phyloP scores from a whole-genome alignment of 2,888 invertebrate species.

The Cryptocheilus praepositus region DNA sequence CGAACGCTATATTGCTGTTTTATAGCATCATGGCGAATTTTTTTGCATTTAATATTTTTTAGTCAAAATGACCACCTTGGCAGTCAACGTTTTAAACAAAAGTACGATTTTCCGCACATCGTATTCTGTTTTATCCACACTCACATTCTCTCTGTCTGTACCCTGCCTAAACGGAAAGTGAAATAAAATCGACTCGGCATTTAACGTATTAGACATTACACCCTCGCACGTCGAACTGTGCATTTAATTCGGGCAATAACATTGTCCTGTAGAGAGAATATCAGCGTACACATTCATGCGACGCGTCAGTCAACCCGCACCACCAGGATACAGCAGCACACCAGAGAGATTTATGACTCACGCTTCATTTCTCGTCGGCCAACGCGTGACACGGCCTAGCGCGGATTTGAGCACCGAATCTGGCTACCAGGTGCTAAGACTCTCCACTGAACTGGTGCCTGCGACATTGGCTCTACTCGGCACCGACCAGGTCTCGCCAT shows the following conservation, averaged over 20 bases:
- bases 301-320: constrained; percentile 79
- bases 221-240: not conserved
- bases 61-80: too few relatives aligned
- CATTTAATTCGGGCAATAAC: constrained; percentile 3
- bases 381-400: constrained; percentile 80
- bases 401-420: constrained; percentile 79
- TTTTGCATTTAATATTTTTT: too few relatives aligned
- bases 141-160: too few relatives aligned
- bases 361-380: constrained; percentile 83
- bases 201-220: too few relatives aligned
- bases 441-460: constrained; percentile 93
- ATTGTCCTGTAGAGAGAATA: constrained; percentile 79
- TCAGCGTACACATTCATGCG: constrained; percentile 84
- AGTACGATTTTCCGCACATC: too few relatives aligned
- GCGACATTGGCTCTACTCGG: constrained; percentile 88
- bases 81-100: too few relatives aligned
- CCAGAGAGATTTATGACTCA: constrained; percentile 83
- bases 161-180: too few relatives aligned
- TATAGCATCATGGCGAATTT: too few relatives aligned
- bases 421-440: constrained; percentile 88
- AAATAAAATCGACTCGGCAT: too few relatives aligned
- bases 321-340: constrained; percentile 79
- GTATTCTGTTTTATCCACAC: too few relatives aligned
- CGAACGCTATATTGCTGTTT: too few relatives aligned
- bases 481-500: constrained; percentile 85